Percentiles rank a stretch among this genome's conserved stretches.
Evolutionary conservation across 1,140 invertebrate genomes (phyloP).

Genomic region (Pemphigus obesinymphae): DNA sequence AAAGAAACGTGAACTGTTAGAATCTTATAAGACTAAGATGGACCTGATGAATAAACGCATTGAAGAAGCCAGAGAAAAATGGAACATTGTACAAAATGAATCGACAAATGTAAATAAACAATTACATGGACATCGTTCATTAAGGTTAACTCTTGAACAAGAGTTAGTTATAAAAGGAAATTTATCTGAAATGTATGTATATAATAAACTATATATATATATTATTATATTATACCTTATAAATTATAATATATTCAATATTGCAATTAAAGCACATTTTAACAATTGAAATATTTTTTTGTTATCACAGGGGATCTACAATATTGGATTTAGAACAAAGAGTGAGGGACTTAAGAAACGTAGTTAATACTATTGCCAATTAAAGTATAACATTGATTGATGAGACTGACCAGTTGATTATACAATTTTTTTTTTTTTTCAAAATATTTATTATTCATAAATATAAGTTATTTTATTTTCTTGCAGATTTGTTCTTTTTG

Average conservation of each 20-base stretch:
- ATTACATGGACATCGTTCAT: background rate
- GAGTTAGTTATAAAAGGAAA: conserved; percentile 34
- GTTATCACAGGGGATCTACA: conserved; percentile 1
- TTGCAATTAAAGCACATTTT: background rate
- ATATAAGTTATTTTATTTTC: background rate
- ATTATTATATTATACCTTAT: too few relatives aligned
- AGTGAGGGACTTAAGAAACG: conserved; percentile 18
- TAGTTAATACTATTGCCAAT: background rate
- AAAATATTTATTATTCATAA: background rate
- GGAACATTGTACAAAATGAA: background rate
- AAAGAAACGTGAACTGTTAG: conserved; percentile 21
- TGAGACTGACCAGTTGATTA: background rate
- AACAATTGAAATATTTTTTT: background rate
- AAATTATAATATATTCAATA: too few relatives aligned
- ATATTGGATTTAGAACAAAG: conserved; percentile 32
- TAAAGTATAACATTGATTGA: background rate
- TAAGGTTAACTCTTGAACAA: conserved; percentile 37
- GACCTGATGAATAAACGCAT: conserved; percentile 5
- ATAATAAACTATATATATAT: background rate
- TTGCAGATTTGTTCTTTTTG: background rate
- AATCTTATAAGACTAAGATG: conserved; percentile 11
- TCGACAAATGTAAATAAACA: background rate
- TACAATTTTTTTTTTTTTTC: background rate
- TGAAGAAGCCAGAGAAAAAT: conserved; percentile 27
- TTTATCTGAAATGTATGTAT: conserved; percentile 21